phyloP scores from a whole-genome alignment of 2,888 invertebrate genomes.

The Eupithecia subfuscata region DNA sequence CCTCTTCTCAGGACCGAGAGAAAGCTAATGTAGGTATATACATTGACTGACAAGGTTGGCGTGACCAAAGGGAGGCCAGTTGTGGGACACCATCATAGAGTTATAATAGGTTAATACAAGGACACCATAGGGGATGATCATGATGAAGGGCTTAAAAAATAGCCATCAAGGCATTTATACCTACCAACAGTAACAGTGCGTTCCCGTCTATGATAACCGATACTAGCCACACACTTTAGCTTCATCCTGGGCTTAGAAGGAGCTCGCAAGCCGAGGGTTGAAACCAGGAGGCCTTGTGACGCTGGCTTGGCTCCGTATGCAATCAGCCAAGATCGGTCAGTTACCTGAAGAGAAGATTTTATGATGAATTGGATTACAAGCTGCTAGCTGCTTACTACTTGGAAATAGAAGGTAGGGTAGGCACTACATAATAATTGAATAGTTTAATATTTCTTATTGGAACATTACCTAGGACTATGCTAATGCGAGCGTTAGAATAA shows the following conservation, averaged over 20 bases:
- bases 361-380: neutral
- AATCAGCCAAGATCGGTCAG: conserved; percentile 66
- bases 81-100: neutral
- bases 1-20: no score
- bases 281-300: conserved; percentile 68
- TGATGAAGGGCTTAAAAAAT: neutral
- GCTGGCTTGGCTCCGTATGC: conserved; percentile 67
- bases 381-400: neutral
- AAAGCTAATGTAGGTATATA: no score
- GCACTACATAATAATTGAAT: no score
- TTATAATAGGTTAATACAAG: neutral
- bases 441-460: no score
- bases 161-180: conserved; percentile 11
- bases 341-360: conserved; percentile 58
- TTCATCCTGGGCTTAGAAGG: conserved; percentile 70
- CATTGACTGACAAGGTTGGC: neutral
- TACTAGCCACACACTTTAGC: conserved; percentile 69
- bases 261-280: conserved; percentile 69
- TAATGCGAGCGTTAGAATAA: no score
- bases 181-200: conserved; percentile 71
- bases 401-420: no score
- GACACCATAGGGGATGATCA: neutral
- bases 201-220: conserved; percentile 73
- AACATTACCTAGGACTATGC: no score
- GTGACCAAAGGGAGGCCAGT: neutral